Percentiles rank a stretch among this genome's conserved stretches.
Conservation (phyloP, 2,797 vertebrate species). For the Anguilla pacifica region DNA sequence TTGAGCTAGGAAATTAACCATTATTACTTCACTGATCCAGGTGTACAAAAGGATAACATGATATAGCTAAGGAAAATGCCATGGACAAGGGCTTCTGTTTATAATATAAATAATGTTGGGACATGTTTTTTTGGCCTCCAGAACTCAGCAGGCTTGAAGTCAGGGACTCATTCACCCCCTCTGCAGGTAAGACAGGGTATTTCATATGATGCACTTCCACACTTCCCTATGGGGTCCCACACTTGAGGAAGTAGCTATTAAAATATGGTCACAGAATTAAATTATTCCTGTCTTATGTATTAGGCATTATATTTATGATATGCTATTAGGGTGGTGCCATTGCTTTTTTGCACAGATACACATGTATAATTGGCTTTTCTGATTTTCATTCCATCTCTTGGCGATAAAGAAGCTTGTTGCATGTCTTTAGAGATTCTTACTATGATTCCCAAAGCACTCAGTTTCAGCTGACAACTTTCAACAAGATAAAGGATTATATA, state of each 20-base stretch:
- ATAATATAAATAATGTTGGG: neutral
- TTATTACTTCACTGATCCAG: conserved; percentile 3
- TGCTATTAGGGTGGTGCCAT: neutral
- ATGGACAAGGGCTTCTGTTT: neutral
- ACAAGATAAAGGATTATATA: neutral
- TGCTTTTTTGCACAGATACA: neutral
- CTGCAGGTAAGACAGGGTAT: conserved; percentile 28
- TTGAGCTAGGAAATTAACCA: neutral
- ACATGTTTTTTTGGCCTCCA: neutral
- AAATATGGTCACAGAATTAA: too few species aligned
- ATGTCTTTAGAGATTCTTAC: neutral
- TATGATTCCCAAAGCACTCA: neutral
- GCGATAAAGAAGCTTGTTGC: neutral
- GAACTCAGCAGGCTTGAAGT: neutral
- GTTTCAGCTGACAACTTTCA: neutral
- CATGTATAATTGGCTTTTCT: neutral
- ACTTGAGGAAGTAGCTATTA: too few species aligned
- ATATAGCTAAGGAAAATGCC: neutral
- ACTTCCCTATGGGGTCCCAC: neutral
- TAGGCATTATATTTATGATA: too few species aligned
- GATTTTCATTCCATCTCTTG: neutral
- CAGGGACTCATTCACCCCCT: conserved; percentile 1
- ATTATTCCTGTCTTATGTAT: too few species aligned
- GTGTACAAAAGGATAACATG: neutral
- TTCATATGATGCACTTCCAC: conserved; percentile 1